phyloP scores from a whole-genome alignment of 2,797 vertebrate species.

The Orientallactaga sibirica region DNA sequence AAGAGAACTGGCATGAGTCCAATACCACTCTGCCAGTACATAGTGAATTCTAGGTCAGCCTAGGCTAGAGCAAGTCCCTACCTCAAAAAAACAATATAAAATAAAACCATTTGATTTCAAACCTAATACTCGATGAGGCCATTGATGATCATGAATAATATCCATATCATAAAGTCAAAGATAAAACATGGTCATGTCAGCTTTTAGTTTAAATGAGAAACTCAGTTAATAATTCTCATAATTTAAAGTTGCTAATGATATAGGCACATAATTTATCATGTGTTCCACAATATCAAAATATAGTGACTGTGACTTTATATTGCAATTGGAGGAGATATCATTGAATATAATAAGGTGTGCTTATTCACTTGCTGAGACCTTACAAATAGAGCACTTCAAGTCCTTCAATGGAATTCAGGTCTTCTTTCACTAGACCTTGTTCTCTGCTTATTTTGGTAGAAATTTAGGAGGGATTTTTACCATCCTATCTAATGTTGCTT shows the following conservation, averaged over 20 bases:
- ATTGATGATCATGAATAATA: not conserved
- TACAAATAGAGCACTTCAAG: not conserved
- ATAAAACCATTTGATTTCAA: not conserved
- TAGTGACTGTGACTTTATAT: not conserved
- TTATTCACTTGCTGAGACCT: not conserved
- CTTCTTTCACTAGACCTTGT: not conserved
- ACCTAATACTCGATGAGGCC: not conserved
- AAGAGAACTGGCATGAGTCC: too few relatives aligned
- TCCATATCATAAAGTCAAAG: not conserved
- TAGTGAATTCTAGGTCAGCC: too few relatives aligned
- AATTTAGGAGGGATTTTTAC: not conserved
- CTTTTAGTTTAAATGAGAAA: not conserved
- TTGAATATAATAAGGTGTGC: not conserved
- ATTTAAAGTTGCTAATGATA: not conserved
- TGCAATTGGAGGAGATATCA: not conserved
- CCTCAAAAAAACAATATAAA: not conserved
- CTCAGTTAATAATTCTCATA: not conserved
- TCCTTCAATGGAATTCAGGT: not conserved
- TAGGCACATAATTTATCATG: not conserved
- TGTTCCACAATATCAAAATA: not conserved
- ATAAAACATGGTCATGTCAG: not conserved
- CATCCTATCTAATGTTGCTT: not conserved
- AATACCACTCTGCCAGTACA: too few relatives aligned
- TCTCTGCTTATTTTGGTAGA: not conserved
- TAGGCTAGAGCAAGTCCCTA: too few relatives aligned